Evolutionary conservation across 2,797 vertebrate genomes (phyloP), one percentile per base, ranked within the genome.

Genomic region (Buceros bicornis): DNA sequence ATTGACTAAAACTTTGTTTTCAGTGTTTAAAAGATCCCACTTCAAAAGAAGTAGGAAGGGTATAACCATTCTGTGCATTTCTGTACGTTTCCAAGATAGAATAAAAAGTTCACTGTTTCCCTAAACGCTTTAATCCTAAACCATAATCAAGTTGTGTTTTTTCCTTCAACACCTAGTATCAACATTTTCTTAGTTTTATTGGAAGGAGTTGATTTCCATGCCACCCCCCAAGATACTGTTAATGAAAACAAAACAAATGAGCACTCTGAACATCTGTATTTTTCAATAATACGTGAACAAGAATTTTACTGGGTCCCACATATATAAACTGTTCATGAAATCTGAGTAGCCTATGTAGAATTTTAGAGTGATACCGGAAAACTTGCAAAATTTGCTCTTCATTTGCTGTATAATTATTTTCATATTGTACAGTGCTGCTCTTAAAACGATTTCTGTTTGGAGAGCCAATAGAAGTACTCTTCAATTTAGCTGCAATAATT

Each of bases 21-120:
- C 87, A 73, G 65, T 47, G 45, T 82, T 97, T 83, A 61, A 82
- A 96, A 91, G 70, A 70, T 77, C 22, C 33, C 48, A 29, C 25
- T 85, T 89, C 56, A 95, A 66, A 94, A 56, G 60, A 76, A 43
- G 20, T 78, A 82, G 87, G 43, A 90, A 89, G 45, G 33, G 25
- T 82, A 24, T 70, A 82, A 88, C 51, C 19, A 17, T 81, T 80
- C n/a, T 47, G 10, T 86, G 76, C 65, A 35, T 87, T 86, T 90
- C 85, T 94, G 16, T 89, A 71, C 35, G 26, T 90, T 90, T 91
- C 62, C 53, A 62, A 43, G 54, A 24, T 82, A 90, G 33, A 97
- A 89, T 96, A 91, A 79, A 89, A 69, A 43, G 6, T 73, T 18
- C 18, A 45, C 33, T 90, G 25, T 96, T 70, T 96, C 73, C 50